A percentile compares a stretch with the other conserved stretches of the same genome.
These are phyloP conservation scores for Sinocyclocheilus anshuiensis DNA, from an alignment of 2,113 vertebrate species.

Conservation along the genomic window DNA sequence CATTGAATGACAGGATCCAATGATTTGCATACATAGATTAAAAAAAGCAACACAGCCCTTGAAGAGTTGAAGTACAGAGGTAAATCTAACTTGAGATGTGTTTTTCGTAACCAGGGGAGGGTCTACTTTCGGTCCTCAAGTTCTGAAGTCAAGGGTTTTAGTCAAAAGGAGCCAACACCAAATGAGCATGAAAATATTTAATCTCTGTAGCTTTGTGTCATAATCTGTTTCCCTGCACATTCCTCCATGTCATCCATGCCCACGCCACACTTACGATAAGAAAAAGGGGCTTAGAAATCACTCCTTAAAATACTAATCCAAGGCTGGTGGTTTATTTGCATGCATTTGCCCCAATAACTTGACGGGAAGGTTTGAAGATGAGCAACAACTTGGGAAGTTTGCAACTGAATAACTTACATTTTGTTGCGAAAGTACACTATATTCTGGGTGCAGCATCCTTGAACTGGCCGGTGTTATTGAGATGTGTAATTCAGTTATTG, in stretches of 20 bases:
- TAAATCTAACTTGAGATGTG: conserved; percentile 9
- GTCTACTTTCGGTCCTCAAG: conserved; percentile 4
- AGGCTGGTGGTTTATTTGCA: neutral
- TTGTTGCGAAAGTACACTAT: too few species aligned
- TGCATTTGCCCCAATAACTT: conserved; percentile 3
- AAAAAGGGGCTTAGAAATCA: neutral
- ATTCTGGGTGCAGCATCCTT: neutral
- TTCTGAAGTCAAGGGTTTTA: conserved; percentile 1
- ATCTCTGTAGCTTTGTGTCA: conserved; percentile 34
- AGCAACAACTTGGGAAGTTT: neutral
- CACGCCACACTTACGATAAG: neutral
- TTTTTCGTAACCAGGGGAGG: neutral
- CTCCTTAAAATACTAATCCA: neutral
- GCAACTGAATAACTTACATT: neutral
- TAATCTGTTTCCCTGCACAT: conserved; percentile 20
- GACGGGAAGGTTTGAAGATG: neutral
- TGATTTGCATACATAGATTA: neutral
- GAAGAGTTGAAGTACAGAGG: neutral
- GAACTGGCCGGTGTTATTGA: neutral
- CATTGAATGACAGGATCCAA: neutral
- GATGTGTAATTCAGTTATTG: conserved; percentile 15
- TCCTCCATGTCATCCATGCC: neutral
- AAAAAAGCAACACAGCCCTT: neutral
- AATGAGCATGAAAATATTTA: conserved; percentile 15
- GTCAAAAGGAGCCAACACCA: conserved; percentile 6